Percentiles rank a stretch among this genome's conserved stretches.
phyloP scores from a whole-genome alignment of 2,797 vertebrate species.

The Rousettus madagascariensis region DNA sequence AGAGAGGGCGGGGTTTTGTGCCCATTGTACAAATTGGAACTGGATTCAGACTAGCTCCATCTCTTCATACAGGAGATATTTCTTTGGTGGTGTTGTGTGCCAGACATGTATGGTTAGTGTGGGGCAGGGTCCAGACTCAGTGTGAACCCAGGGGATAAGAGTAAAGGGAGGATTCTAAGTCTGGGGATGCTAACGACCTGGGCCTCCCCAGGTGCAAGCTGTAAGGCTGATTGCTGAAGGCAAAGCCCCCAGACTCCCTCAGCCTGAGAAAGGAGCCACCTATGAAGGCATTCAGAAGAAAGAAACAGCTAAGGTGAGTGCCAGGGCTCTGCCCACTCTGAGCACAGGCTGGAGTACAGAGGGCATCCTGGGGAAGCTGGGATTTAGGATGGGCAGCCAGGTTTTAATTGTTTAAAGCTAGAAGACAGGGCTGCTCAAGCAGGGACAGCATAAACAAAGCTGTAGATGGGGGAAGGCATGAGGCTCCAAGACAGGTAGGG shows the following conservation, averaged over 20 bases:
- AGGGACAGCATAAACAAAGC: background rate
- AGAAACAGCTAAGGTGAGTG: conserved; percentile 88
- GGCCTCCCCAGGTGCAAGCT: conserved; percentile 87
- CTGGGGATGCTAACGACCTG: fast-evolving
- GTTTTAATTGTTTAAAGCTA: background rate
- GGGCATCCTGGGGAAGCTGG: background rate
- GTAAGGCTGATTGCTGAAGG: conserved; percentile 88
- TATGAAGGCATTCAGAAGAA: conserved; percentile 94
- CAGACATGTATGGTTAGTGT: background rate
- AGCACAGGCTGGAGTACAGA: background rate
- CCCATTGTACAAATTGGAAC: background rate
- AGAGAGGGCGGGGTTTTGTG: background rate
- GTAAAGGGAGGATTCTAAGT: too few relatives aligned
- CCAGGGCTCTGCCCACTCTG: background rate
- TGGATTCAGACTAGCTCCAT: too few relatives aligned
- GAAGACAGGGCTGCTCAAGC: background rate
- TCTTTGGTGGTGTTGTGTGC: background rate
- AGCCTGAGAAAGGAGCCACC: conserved; percentile 89
- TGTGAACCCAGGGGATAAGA: background rate
- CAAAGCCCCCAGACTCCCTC: conserved; percentile 86
- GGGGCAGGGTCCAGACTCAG: background rate
- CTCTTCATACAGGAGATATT: background rate
- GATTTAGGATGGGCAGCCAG: background rate
- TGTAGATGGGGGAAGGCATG: fast-evolving
- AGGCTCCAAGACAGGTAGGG: background rate